phyloP scores from a whole-genome alignment of 2,888 invertebrate genomes.

The Trichacis sp. region DNA sequence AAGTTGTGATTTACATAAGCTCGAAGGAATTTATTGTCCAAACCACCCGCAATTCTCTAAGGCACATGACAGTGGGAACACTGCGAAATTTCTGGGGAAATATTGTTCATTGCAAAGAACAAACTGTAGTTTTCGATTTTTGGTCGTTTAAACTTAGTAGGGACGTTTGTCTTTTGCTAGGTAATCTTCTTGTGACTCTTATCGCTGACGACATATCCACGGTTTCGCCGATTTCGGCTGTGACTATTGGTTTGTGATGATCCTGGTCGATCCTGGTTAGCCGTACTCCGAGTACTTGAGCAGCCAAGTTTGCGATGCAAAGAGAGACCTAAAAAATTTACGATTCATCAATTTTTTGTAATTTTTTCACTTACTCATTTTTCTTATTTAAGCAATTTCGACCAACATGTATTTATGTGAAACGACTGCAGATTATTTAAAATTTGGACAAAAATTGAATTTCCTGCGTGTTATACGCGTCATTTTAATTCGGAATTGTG shows the following conservation, averaged over 20 bases:
- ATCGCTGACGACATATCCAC: constrained; percentile 57
- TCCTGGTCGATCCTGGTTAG: constrained; percentile 77
- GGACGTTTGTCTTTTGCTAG: constrained; percentile 56
- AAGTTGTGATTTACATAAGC: neutral
- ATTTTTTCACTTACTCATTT: too few species aligned
- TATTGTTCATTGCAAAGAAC: constrained; percentile 69
- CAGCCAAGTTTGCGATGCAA: constrained; percentile 78
- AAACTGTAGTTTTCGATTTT: constrained; percentile 70
- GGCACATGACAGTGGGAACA: neutral
- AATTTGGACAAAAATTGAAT: too few species aligned
- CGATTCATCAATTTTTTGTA: too few species aligned
- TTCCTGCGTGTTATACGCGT: too few species aligned
- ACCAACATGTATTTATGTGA: too few species aligned
- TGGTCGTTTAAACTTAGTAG: constrained; percentile 52
- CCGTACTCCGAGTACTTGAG: constrained; percentile 76
- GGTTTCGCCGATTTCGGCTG: constrained; percentile 73
- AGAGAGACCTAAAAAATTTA: constrained; percentile 78
- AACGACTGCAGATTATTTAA: too few species aligned
- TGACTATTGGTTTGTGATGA: constrained; percentile 76
- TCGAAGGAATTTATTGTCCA: neutral
- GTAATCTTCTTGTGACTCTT: constrained; percentile 59
- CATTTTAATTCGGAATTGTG: too few species aligned
- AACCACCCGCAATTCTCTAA: neutral
- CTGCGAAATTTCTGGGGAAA: neutral
- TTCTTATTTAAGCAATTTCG: too few species aligned